phyloP scores from a whole-genome alignment of 1,140 invertebrate species.

The Andricus grossulariae region DNA sequence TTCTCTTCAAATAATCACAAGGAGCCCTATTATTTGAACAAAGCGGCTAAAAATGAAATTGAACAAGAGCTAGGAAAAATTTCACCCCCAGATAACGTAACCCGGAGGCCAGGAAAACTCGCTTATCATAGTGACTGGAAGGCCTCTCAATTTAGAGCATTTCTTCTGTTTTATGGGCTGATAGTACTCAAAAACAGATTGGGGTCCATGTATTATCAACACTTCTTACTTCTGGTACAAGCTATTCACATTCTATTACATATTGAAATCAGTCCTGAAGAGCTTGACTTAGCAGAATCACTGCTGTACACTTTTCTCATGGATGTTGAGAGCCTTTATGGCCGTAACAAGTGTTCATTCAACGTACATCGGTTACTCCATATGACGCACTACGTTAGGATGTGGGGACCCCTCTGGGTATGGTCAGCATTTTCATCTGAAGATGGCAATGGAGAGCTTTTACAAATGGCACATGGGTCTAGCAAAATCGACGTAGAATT shows the following conservation, averaged over 20 bases:
- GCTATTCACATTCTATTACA: slow-evolving; percentile 32
- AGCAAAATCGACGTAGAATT: no score
- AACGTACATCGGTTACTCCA: slow-evolving; percentile 46
- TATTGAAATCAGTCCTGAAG: slow-evolving; percentile 19
- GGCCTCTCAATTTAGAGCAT: no score
- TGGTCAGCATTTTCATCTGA: slow-evolving; percentile 35
- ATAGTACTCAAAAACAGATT: slow-evolving; percentile 17
- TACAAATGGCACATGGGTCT: no score
- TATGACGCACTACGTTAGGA: slow-evolving; percentile 23
- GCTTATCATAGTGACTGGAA: no score
- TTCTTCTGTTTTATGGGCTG: no score
- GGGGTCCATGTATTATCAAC: no score
- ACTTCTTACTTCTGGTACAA: slow-evolving; percentile 31
- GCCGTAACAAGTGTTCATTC: no score
- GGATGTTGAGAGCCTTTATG: slow-evolving; percentile 36
- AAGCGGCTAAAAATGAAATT: not conserved
- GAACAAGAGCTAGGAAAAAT: not conserved
- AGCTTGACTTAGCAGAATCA: slow-evolving; percentile 37
- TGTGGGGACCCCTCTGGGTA: slow-evolving; percentile 38
- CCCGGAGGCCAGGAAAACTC: no score
- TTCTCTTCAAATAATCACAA: not conserved
- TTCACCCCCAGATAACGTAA: not conserved
- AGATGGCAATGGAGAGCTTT: no score
- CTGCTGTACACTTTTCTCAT: slow-evolving; percentile 36
- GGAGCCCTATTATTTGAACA: not conserved